Percentiles rank a stretch among this genome's conserved stretches.
Evolutionary conservation across 2,888 invertebrate species (phyloP).

Genomic region (Oxyscelio sp.): DNA sequence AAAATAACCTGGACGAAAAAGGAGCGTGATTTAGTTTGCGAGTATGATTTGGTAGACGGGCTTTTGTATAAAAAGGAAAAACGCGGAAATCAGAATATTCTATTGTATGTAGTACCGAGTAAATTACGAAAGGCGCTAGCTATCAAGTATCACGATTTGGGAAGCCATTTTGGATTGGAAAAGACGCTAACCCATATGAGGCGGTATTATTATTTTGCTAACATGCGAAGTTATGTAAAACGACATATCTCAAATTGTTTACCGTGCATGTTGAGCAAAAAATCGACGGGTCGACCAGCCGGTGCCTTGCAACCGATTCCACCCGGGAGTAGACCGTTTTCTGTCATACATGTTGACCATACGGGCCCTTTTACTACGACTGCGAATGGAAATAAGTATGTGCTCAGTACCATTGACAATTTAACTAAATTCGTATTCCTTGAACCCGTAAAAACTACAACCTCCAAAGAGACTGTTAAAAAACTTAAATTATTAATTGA

Average conservation of each 20-base stretch:
- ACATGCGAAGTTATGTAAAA: slow-evolving; percentile 70
- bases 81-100: not conserved
- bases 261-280: slow-evolving; percentile 48
- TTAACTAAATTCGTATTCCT: slow-evolving; percentile 53
- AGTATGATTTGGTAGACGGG: slow-evolving; percentile 17
- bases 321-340: slow-evolving; percentile 68
- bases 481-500: slow-evolving; percentile 61
- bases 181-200: slow-evolving; percentile 36
- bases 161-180: slow-evolving; percentile 37
- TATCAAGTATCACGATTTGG: too few relatives aligned
- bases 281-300: slow-evolving; percentile 56
- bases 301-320: slow-evolving; percentile 75
- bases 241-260: slow-evolving; percentile 61
- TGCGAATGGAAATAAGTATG: slow-evolving; percentile 58
- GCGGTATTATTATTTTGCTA: slow-evolving; percentile 71
- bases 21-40: not conserved
- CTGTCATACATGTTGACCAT: slow-evolving; percentile 69
- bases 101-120: slow-evolving; percentile 45
- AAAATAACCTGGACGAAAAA: not conserved
- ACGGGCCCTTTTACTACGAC: slow-evolving; percentile 38
- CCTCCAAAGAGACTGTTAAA: slow-evolving; percentile 37
- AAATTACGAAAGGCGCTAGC: slow-evolving; percentile 32
- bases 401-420: slow-evolving; percentile 54
- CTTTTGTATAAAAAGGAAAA: slow-evolving; percentile 17
- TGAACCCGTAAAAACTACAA: slow-evolving; percentile 65